Percentiles rank a stretch among this genome's conserved stretches.
These are phyloP conservation scores for Melospiza georgiana DNA, from an alignment of 2,113 vertebrate genomes.

Conservation along the genomic window DNA sequence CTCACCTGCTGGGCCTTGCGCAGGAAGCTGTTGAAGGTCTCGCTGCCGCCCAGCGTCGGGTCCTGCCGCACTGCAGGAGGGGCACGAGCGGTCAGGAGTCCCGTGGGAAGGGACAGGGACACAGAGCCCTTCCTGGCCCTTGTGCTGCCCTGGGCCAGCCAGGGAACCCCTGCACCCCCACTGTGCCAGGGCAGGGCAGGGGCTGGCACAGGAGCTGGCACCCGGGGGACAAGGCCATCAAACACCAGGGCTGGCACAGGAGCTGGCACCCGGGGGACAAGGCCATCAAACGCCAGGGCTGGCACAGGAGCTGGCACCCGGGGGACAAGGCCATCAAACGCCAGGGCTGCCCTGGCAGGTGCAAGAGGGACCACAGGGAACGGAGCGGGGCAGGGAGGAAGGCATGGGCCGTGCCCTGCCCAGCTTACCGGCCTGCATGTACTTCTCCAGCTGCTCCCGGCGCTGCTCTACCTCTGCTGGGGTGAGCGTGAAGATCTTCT, in stretches of 20 bases:
- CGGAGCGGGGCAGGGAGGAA: fast-evolving
- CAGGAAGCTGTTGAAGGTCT: constrained; percentile 96
- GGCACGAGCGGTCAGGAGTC: not conserved
- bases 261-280: too few relatives aligned
- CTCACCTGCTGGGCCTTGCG: constrained; percentile 95
- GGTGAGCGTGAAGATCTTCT: constrained; percentile 97
- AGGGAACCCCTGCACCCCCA: fast-evolving
- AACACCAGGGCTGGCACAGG: not conserved
- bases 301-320: too few relatives aligned
- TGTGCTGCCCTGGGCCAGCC: not conserved
- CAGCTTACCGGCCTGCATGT: constrained; percentile 97
- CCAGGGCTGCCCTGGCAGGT: not conserved
- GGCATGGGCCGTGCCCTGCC: fast-evolving
- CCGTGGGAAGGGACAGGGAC: fast-evolving
- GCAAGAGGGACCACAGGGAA: fast-evolving
- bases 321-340: not conserved
- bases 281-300: too few relatives aligned
- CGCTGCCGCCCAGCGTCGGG: constrained; percentile 88
- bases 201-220: not conserved
- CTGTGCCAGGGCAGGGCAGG: not conserved
- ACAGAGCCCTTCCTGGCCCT: fast-evolving
- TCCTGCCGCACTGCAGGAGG: constrained; percentile 90
- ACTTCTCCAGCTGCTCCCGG: constrained; percentile 96
- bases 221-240: not conserved
- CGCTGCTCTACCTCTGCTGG: constrained; percentile 94